These are phyloP conservation scores for Eidolon helvum DNA, from an alignment of 2,113 vertebrate species.

Conservation along the genomic window DNA sequence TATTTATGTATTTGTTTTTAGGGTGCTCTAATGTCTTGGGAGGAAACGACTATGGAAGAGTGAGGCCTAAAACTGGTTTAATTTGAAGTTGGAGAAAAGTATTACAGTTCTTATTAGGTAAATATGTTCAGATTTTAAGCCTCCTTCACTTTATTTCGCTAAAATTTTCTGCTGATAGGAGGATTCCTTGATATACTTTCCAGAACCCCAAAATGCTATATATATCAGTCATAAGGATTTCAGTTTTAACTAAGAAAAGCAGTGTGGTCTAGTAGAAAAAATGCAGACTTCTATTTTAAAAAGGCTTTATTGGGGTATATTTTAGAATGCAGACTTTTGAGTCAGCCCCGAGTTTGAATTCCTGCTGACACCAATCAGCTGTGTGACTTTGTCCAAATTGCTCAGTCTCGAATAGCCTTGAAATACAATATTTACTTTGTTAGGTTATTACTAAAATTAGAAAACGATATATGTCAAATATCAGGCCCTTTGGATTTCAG, in stretches of 20 bases:
- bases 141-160: background rate
- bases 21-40: background rate
- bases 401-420: background rate
- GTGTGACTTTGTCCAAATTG: background rate
- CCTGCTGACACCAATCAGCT: background rate
- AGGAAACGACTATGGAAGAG: background rate
- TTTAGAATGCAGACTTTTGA: constrained; percentile 4
- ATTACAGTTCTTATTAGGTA: background rate
- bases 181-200: background rate
- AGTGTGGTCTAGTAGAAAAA: background rate
- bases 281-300: background rate
- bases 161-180: background rate
- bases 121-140: background rate
- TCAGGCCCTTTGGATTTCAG: background rate
- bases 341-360: constrained; percentile 27
- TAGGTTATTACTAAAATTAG: constrained; percentile 2
- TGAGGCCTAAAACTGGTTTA: background rate
- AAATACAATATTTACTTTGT: background rate
- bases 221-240: background rate
- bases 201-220: background rate
- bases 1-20: constrained; percentile 29
- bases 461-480: background rate
- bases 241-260: constrained; percentile 2
- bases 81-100: background rate
- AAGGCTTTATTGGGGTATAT: background rate